A percentile compares a stretch with the other conserved stretches of the same genome.
phyloP scores from a whole-genome alignment of 2,888 invertebrate species.

The Ichneumoninae sp. region DNA sequence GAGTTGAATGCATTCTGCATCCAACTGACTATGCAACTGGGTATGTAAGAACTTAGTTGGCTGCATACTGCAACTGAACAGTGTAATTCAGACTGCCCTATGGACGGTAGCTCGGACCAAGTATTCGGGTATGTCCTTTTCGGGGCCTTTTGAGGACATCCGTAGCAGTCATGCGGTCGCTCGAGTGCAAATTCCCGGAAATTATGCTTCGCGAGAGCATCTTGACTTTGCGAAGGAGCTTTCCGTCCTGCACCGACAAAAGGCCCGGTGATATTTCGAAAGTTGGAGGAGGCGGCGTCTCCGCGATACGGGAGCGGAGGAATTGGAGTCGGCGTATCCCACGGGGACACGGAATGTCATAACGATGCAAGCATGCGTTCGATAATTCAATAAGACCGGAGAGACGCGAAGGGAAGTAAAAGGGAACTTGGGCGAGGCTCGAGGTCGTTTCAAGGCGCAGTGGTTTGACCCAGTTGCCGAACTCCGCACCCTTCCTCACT shows the following conservation, averaged over 20 bases:
- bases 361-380: conserved; percentile 57
- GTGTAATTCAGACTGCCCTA: not conserved
- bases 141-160: not conserved
- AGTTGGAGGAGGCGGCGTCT: conserved; percentile 31
- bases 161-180: not conserved
- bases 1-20: no score
- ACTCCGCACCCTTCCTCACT: conserved; percentile 15
- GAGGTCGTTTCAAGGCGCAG: conserved; percentile 39
- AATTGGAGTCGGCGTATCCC: conserved; percentile 27
- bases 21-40: no score
- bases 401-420: conserved; percentile 9
- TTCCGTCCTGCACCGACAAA: conserved; percentile 23
- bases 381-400: conserved; percentile 56
- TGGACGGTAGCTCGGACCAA: not conserved
- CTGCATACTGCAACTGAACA: not conserved
- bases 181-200: conserved; percentile 5
- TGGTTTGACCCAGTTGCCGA: conserved; percentile 56
- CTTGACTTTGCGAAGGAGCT: conserved; percentile 38
- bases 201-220: conserved; percentile 35
- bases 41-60: not conserved
- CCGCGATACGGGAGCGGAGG: not conserved
- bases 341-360: conserved; percentile 53
- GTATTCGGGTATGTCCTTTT: not conserved
- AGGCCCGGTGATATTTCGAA: conserved; percentile 40
- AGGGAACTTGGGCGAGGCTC: conserved; percentile 7